phyloP scores from a whole-genome alignment of 2,888 invertebrate species.

The Drosophila putrida region DNA sequence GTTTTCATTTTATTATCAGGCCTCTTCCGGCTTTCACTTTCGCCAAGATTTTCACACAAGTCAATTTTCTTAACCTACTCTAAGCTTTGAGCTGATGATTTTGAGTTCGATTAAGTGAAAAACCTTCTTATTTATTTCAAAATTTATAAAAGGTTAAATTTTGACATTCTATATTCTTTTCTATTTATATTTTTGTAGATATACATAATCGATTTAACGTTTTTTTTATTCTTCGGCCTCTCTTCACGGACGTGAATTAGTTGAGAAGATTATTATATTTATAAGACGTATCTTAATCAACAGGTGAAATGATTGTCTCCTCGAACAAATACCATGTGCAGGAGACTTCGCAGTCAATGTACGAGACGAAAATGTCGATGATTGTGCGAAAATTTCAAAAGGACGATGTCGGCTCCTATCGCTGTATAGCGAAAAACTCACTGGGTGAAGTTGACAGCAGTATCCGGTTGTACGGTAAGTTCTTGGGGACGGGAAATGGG shows the following conservation, averaged over 20 bases:
- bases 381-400: constrained; percentile 91
- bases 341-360: constrained; percentile 89
- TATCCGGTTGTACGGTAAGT: constrained; percentile 93
- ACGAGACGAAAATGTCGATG: constrained; percentile 93
- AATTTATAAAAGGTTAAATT: no score
- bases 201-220: no score
- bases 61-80: no score
- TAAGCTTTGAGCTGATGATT: no score
- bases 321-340: constrained; percentile 92
- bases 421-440: constrained; percentile 94
- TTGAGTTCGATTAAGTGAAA: no score
- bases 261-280: background rate
- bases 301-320: constrained; percentile 94
- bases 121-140: no score
- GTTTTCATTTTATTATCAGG: background rate
- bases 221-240: no score
- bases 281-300: constrained; percentile 49
- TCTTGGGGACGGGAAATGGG: background rate
- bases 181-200: no score
- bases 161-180: no score
- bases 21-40: no score
- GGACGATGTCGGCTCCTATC: constrained; percentile 92
- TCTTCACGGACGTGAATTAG: no score
- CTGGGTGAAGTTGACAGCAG: constrained; percentile 95
- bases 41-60: no score